Evolutionary conservation across 2,888 invertebrate genomes (phyloP), one percentile per base, ranked within the genome.

Genomic region (Leptinotarsa rubiginosa): DNA sequence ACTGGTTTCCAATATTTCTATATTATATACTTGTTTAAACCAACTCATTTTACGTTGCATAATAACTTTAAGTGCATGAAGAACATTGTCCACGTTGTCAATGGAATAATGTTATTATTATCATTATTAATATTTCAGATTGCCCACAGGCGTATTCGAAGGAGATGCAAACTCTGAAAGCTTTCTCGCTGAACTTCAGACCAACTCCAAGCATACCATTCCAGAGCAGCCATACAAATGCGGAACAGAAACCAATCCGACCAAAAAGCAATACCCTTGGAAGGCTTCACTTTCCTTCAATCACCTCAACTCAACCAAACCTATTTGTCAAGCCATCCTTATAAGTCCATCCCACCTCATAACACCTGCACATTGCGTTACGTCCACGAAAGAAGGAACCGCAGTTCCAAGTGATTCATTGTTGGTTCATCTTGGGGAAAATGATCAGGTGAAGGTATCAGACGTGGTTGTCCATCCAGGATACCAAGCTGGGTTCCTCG

Each of bases 401-500:
- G 41, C 73, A 13, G 68, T 83, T 41, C 70, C 81, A 10, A 72
- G 68, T 65, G 25, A 66, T 65, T 20, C 56, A 82, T 15, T 49
- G 13, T 20, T 47, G 41, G 49, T 65, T 22, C 65, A 65, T 1
- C 15, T 47, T 13, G 65, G 49, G 0, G 2, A 75, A 52, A 41
- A 69, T 81, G 47, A 64, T 65, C 25, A 3, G 31, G 31, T n/a
- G 41, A 67, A 13, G 25, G 47, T 25, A 49, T 12, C 72, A 65
- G 62, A 49, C 25, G 56, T 49, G 22, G 31, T 59, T 15, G 88
- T 91, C 1, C 89, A 91, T 74, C 90, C 90, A 0, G 85, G 88
- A 10, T 91, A 90, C 87, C 89, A 89, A 83, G 88, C 88, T 31
- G 87, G 88, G 0, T 88, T 88, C 1, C 90, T 89, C 83, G 87